phyloP scores from a whole-genome alignment of 2,888 invertebrate species.

The Oligia latruncula region DNA sequence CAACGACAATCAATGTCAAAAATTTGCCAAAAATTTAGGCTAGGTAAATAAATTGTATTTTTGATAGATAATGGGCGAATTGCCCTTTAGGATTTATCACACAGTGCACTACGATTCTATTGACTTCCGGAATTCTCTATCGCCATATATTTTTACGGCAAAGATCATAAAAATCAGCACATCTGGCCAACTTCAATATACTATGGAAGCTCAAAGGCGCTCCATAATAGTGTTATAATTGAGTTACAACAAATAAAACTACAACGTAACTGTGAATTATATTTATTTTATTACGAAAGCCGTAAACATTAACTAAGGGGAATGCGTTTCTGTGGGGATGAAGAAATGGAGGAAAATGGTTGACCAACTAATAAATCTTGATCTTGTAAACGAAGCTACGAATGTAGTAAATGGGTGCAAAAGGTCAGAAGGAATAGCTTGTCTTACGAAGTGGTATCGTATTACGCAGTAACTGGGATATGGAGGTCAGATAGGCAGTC shows the following conservation, averaged over 20 bases:
- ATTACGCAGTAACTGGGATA: neutral
- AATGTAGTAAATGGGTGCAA: constrained; percentile 24
- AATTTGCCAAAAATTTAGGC: neutral
- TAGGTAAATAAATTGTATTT: neutral
- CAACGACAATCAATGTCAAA: neutral
- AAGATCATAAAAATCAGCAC: constrained; percentile 52
- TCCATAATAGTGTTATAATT: constrained; percentile 30
- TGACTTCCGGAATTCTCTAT: neutral
- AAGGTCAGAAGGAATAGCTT: constrained; percentile 7
- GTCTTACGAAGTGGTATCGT: neutral
- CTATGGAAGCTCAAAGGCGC: constrained; percentile 7
- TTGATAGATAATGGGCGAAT: neutral
- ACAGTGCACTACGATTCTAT: neutral
- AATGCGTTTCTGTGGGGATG: constrained; percentile 22
- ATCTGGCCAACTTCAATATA: constrained; percentile 49
- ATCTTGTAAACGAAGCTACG: constrained; percentile 27
- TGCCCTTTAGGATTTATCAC: neutral
- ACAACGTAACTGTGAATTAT: constrained; percentile 44
- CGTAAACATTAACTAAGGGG: constrained; percentile 33
- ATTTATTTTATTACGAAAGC: constrained; percentile 45
- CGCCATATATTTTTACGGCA: constrained; percentile 22
- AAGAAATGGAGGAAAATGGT: constrained; percentile 41
- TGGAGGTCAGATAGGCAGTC: neutral
- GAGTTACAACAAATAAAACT: constrained; percentile 49
- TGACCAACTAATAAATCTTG: constrained; percentile 40